Conservation (phyloP, 2,113 vertebrate genomes). For the Onychorhynchus coronatus region DNA sequence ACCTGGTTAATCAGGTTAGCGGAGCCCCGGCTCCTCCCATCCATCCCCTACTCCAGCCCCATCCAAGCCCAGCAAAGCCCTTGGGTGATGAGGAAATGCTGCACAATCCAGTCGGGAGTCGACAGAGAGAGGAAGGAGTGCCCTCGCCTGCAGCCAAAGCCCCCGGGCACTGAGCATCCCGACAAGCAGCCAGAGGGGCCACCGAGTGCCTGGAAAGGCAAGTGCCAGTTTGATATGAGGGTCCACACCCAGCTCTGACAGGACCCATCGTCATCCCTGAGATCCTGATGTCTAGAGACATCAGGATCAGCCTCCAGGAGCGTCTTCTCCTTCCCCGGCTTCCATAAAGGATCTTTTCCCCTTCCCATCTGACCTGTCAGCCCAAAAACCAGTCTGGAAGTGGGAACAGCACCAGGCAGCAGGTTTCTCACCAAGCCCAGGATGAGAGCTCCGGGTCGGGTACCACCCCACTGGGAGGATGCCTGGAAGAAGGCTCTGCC, state of each 20-base stretch:
- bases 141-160: neutral
- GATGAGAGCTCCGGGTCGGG: neutral
- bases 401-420: neutral
- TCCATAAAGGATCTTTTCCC: neutral
- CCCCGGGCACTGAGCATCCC: neutral
- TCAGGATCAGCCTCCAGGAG: neutral
- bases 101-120: neutral
- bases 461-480: neutral
- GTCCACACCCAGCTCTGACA: neutral
- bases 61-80: neutral
- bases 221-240: neutral
- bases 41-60: neutral
- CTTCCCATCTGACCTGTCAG: neutral
- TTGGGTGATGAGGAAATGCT: neutral
- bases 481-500: neutral
- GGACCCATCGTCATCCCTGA: neutral
- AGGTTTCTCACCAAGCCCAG: neutral
- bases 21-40: slow-evolving; percentile 22
- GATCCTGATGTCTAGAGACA: neutral
- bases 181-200: neutral
- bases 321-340: neutral
- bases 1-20: slow-evolving; percentile 19
- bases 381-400: neutral
- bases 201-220: neutral
- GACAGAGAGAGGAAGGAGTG: neutral